Percentiles rank a stretch among this genome's conserved stretches.
phyloP scores from a whole-genome alignment of 2,113 vertebrate species.

The Lophotis ruficrista region DNA sequence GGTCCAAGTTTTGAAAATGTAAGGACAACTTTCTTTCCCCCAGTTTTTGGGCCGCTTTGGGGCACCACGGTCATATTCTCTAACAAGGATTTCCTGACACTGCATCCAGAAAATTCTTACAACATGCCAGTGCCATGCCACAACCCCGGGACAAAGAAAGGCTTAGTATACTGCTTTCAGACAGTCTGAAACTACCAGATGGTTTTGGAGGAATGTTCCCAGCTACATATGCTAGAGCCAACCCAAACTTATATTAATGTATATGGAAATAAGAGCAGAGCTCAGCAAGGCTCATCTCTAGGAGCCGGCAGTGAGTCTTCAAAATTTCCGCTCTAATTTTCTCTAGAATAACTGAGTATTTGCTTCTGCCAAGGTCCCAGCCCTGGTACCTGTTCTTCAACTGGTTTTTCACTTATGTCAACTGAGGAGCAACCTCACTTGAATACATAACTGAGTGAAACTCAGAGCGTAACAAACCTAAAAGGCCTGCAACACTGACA shows the following conservation, averaged over 20 bases:
- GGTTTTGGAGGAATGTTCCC: rapidly evolving
- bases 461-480: rapidly evolving
- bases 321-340: background rate
- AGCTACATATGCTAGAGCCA: background rate
- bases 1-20: background rate
- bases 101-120: background rate
- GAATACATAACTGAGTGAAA: background rate
- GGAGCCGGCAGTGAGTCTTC: background rate
- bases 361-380: background rate
- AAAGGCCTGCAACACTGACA: background rate
- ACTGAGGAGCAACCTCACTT: background rate
- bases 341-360: background rate
- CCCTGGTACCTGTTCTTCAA: background rate
- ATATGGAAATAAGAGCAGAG: background rate
- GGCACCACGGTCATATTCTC: background rate
- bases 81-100: background rate
- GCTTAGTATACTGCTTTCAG: background rate
- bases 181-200: background rate
- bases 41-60: background rate
- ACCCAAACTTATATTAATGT: background rate
- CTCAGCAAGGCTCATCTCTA: background rate
- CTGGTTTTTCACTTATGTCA: background rate
- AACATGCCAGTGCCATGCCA: background rate
- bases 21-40: rapidly evolving
- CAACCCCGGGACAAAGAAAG: background rate